A percentile compares a stretch with the other conserved stretches of the same genome.
phyloP scores from a whole-genome alignment of 2,888 invertebrate genomes.

The Ditula angustiorana region DNA sequence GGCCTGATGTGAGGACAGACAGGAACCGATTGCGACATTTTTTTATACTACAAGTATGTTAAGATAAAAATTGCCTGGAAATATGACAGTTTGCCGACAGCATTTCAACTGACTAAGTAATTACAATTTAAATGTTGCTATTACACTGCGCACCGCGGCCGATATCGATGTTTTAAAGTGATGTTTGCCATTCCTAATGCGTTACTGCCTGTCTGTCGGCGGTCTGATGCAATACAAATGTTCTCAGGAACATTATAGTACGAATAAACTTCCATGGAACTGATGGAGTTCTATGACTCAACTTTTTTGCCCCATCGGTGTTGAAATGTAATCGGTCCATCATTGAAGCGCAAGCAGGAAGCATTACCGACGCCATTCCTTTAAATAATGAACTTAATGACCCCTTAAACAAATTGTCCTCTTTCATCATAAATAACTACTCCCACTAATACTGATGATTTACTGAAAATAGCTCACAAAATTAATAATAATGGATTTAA shows the following conservation, averaged over 20 bases:
- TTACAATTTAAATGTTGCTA: too few species aligned
- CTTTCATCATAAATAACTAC: constrained; percentile 19
- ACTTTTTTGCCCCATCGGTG: constrained; percentile 33
- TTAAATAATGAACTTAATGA: constrained; percentile 19
- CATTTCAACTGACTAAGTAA: too few species aligned
- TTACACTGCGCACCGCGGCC: neutral
- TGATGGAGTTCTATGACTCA: constrained; percentile 28
- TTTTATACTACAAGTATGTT: too few species aligned
- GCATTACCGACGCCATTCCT: constrained; percentile 22
- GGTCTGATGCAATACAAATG: constrained; percentile 37
- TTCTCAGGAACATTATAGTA: constrained; percentile 36
- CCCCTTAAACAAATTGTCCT: constrained; percentile 7
- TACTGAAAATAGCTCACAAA: constrained; percentile 9
- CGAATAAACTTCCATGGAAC: constrained; percentile 28
- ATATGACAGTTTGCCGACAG: too few species aligned
- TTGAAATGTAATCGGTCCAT: constrained; percentile 34
- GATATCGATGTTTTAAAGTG: constrained; percentile 22
- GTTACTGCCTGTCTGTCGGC: constrained; percentile 2
- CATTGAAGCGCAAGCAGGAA: constrained; percentile 32
- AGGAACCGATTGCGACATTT: too few species aligned
- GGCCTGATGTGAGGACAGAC: too few species aligned
- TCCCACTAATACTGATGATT: neutral
- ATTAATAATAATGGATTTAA: constrained; percentile 40
- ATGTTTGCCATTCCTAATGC: constrained; percentile 29
- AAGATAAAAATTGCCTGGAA: too few species aligned